phyloP scores from a whole-genome alignment of 2,888 invertebrate genomes.

The Epirrhoe tristata region DNA sequence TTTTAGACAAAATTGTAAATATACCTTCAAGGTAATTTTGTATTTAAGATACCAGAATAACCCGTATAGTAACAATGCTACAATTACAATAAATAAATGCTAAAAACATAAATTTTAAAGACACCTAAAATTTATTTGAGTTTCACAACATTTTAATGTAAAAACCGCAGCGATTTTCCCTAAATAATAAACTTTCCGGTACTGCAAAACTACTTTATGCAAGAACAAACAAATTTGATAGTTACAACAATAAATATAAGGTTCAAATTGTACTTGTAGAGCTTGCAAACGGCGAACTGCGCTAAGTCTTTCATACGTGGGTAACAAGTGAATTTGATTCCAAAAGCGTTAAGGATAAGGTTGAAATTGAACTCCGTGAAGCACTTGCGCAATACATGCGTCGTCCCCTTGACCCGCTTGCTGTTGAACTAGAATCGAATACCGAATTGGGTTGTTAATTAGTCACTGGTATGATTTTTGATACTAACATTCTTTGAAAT shows the following conservation, averaged over 20 bases:
- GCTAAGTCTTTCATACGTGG: conserved; percentile 20
- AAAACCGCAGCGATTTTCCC: conserved; percentile 22
- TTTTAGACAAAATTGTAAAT: background rate
- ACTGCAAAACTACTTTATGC: conserved; percentile 16
- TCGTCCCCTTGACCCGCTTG: conserved; percentile 69
- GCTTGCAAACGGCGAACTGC: conserved; percentile 23
- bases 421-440: conserved; percentile 62
- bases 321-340: conserved; percentile 22
- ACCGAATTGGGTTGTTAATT: conserved; percentile 58
- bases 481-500: conserved; percentile 9
- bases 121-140: background rate
- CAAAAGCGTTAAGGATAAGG: conserved; percentile 42
- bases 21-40: background rate
- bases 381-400: conserved; percentile 58
- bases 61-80: background rate
- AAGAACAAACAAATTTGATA: conserved; percentile 15
- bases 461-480: conserved; percentile 42
- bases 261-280: conserved; percentile 43
- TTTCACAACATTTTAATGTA: conserved; percentile 14
- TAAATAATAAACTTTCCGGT: conserved; percentile 11
- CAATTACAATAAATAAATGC: background rate
- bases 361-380: conserved; percentile 45
- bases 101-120: background rate
- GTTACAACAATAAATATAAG: conserved; percentile 39
- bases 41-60: background rate